Evolutionary conservation across 2,888 invertebrate species (phyloP).

Genomic region (Ditula angustiorana): DNA sequence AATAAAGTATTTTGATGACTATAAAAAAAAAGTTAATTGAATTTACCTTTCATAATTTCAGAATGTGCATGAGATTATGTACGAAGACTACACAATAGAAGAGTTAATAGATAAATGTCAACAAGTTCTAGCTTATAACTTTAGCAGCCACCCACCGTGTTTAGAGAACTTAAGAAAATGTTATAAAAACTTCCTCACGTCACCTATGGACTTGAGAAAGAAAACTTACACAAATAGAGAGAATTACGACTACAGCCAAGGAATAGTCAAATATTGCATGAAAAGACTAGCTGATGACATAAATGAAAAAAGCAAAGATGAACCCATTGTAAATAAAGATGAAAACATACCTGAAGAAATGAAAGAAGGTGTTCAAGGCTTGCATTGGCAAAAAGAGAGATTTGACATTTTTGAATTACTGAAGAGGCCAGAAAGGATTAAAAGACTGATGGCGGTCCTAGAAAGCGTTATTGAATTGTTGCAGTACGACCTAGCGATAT

Average conservation of each 20-base stretch:
- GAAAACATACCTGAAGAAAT: constrained; percentile 69
- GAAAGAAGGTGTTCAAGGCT: constrained; percentile 64
- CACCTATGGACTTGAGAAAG: constrained; percentile 64
- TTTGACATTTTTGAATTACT: constrained; percentile 74
- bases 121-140: constrained; percentile 64
- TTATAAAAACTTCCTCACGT: constrained; percentile 68
- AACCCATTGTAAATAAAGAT: constrained; percentile 63
- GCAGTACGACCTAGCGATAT: constrained; percentile 84
- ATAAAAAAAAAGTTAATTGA: too few species aligned
- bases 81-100: constrained; percentile 56
- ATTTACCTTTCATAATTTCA: constrained; percentile 53
- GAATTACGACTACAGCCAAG: constrained; percentile 62
- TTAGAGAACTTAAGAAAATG: constrained; percentile 61
- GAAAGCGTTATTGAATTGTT: constrained; percentile 81
- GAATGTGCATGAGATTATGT: constrained; percentile 75
- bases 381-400: constrained; percentile 75
- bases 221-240: constrained; percentile 69
- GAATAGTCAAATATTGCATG: constrained; percentile 73
- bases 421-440: constrained; percentile 71
- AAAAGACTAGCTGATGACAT: constrained; percentile 74
- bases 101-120: constrained; percentile 70
- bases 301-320: constrained; percentile 63
- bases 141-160: constrained; percentile 74
- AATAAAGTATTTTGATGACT: too few species aligned
- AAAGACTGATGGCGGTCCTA: constrained; percentile 79